Evolutionary conservation across 2,113 vertebrate genomes (phyloP).

Genomic region (Narcine bancroftii): DNA sequence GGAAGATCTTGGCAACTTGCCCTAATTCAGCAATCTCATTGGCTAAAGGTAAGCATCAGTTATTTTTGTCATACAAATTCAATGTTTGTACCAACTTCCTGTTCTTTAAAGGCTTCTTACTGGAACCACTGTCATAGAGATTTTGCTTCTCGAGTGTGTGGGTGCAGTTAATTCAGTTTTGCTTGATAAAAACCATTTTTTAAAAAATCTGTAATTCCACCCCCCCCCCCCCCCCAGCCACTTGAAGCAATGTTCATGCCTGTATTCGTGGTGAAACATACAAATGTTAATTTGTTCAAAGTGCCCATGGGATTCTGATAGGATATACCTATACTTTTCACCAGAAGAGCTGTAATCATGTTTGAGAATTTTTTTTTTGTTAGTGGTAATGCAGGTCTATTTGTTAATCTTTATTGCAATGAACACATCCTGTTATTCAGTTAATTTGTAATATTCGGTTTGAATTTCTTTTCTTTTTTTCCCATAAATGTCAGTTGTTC

Average conservation of each 20-base stretch:
- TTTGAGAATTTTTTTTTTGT: background rate
- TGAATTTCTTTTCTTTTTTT: background rate
- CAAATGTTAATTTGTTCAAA: background rate
- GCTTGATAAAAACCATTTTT: background rate
- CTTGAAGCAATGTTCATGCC: background rate
- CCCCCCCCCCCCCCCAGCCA: no score
- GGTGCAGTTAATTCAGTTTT: constrained; percentile 25
- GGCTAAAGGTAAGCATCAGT: constrained; percentile 30
- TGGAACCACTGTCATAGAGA: constrained; percentile 16
- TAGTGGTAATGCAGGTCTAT: background rate
- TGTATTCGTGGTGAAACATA: background rate
- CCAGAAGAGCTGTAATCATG: background rate
- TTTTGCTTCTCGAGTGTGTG: constrained; percentile 28
- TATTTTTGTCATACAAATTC: background rate
- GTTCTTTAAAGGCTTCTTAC: constrained; percentile 19
- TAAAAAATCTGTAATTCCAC: background rate
- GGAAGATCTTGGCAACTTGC: constrained; percentile 21
- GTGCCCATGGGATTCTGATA: background rate
- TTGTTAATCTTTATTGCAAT: background rate
- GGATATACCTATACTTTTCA: background rate
- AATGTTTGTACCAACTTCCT: constrained; percentile 18
- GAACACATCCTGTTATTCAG: background rate
- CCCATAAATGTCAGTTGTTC: background rate
- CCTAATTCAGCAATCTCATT: constrained; percentile 22
- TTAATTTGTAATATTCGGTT: background rate